Base-by-base conservation (phyloP, 2,888 invertebrate species). In the Artemia sinica region DNA sequence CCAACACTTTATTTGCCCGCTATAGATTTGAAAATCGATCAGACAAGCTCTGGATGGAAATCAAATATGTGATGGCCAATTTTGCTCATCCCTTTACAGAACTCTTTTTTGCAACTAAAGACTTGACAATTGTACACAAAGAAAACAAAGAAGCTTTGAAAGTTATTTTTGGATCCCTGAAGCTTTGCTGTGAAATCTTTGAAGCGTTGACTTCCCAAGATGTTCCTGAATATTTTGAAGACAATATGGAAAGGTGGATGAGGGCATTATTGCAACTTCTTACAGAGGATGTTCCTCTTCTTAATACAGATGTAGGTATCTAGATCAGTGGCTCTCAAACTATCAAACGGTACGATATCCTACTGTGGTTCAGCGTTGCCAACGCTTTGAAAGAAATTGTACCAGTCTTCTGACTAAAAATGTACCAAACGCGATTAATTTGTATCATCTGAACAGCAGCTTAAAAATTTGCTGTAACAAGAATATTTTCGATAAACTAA, bases 221-320 rank as follows among this genome's bases (percentile, higher is more conserved):
- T 79, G 80, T 98, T 73, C 98, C 98, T 0, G 98, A 98, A 80
- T 96, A 91, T 81, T 99, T 98, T 77, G 98, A 98, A 79, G 97
- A 99, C 77, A 94, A 96, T 77, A 94, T 98, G 88, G 81, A 82
- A 41, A 83, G 83, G 0, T 98, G 98, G 97, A 97, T 98, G 95
- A 84, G 84, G 0, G 85, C 91, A 75, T 89, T 97, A 74, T 85
- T 91, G 68, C 84, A 84, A 50, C 80, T 98, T 50, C 81, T 98
- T 51, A 87, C 85, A 70, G 81, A 82, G 0, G 86, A 93, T 77
- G 88, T 91, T 58, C 84, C 86, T 1, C 81, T 84, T 49, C 80
- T 95, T 71, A 84, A 86, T 74, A 86, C 86, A 13, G 80, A 78
- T 72, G 85, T 84, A 78, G 77, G 78, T 75, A 67, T 66, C 67